Conservation (phyloP, 2,888 invertebrate genomes). For the Drosophila aldrichi region DNA sequence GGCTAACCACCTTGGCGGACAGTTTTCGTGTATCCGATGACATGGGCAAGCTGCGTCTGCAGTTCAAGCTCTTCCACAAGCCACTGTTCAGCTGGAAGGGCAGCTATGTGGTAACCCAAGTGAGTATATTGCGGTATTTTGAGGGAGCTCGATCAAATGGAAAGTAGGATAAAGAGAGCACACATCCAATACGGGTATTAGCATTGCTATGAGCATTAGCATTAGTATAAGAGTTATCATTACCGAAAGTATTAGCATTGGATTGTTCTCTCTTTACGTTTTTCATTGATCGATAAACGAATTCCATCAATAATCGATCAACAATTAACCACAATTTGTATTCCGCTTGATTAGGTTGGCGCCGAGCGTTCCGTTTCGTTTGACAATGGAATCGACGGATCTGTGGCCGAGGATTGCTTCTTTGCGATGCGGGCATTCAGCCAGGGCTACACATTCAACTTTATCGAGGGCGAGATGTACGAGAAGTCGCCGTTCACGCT, state of each 20-base stretch:
- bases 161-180: background rate
- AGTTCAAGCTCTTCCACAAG: conserved; percentile 96
- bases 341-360: conserved; percentile 87
- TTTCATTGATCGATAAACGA: background rate
- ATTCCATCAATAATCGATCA: background rate
- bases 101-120: conserved; percentile 98
- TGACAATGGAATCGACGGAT: conserved; percentile 98
- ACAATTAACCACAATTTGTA: background rate
- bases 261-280: background rate
- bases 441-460: conserved; percentile 96
- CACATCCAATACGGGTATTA: background rate
- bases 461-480: conserved; percentile 99
- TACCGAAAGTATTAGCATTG: background rate
- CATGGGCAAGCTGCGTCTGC: conserved; percentile 97
- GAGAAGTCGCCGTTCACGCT: conserved; percentile 98
- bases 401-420: conserved; percentile 98
- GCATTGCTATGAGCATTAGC: background rate
- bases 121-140: conserved; percentile 84
- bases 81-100: conserved; percentile 99
- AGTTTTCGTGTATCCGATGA: conserved; percentile 98
- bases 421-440: conserved; percentile 98
- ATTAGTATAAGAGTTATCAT: background rate
- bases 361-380: conserved; percentile 97
- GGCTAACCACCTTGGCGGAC: conserved; percentile 98
- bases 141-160: background rate